Evolutionary conservation across 2,797 vertebrate species (phyloP).

Genomic region (Labroides dimidiatus): DNA sequence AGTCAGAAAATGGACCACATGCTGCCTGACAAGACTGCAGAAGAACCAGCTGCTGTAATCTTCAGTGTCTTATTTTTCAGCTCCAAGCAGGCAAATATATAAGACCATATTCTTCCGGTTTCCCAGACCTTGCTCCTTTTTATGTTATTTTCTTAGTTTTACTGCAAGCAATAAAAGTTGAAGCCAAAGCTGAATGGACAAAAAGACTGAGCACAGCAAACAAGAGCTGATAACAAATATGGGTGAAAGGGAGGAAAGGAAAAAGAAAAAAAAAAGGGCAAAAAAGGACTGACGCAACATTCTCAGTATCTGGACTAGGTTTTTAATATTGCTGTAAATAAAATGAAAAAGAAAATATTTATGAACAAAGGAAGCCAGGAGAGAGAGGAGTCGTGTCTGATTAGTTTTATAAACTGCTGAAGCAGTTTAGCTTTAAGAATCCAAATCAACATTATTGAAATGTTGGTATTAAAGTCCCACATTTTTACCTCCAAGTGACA

Average conservation of each 20-base stretch:
- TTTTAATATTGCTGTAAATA: background rate
- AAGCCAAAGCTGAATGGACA: constrained; percentile 78
- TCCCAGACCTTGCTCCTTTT: constrained; percentile 47
- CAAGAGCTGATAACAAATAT: constrained; percentile 83
- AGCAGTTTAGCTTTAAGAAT: background rate
- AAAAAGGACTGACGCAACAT: too few relatives aligned
- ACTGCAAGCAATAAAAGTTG: constrained; percentile 65
- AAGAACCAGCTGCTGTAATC: constrained; percentile 58
- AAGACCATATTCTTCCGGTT: constrained; percentile 52
- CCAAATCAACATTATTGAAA: too few relatives aligned
- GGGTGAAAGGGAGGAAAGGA: constrained; percentile 44
- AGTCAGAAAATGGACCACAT: constrained; percentile 24
- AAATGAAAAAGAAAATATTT: too few relatives aligned
- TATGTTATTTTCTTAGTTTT: constrained; percentile 48
- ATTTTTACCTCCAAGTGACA: too few relatives aligned
- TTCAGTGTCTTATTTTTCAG: constrained; percentile 52
- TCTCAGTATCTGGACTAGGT: background rate
- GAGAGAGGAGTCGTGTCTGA: background rate
- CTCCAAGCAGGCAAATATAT: constrained; percentile 53
- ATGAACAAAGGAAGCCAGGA: background rate
- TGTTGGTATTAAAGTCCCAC: too few relatives aligned
- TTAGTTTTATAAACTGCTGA: background rate
- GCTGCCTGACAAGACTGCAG: constrained; percentile 8
- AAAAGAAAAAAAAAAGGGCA: constrained; percentile 1
- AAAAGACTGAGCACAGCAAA: constrained; percentile 83